Percentiles rank a stretch among this genome's conserved stretches.
Conservation (phyloP, 2,797 vertebrate species). For the Synanceia verrucosa region DNA sequence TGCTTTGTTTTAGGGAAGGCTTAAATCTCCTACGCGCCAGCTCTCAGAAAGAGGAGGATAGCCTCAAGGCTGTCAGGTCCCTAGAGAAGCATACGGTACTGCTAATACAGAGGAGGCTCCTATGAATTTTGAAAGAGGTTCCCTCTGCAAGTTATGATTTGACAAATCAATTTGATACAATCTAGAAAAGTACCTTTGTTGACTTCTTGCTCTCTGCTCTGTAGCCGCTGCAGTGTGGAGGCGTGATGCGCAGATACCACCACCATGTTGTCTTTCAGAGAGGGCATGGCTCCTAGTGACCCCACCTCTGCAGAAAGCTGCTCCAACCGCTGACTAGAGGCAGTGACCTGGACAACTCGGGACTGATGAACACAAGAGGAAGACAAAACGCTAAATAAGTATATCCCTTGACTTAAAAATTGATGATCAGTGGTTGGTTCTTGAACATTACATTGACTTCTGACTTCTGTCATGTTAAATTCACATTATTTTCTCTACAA, state of each 20-base stretch:
- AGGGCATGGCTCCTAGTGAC: constrained; percentile 68
- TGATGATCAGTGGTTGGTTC: constrained; percentile 2
- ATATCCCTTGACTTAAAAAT: neutral
- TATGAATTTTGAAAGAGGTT: neutral
- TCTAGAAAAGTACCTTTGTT: constrained; percentile 79
- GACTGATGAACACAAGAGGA: constrained; percentile 69
- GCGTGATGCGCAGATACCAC: constrained; percentile 76
- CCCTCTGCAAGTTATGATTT: neutral
- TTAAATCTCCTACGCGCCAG: constrained; percentile 24
- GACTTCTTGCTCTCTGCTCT: constrained; percentile 76
- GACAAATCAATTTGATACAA: neutral
- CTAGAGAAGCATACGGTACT: constrained; percentile 6
- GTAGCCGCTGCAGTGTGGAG: constrained; percentile 81
- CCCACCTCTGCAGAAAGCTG: constrained; percentile 72
- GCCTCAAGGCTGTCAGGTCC: constrained; percentile 1
- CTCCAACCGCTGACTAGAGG: constrained; percentile 78
- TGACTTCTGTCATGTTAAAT: neutral
- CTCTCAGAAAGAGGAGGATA: constrained; percentile 15
- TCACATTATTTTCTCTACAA: neutral
- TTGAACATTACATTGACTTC: neutral
- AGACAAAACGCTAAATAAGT: neutral
- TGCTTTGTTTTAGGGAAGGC: constrained; percentile 8
- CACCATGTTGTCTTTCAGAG: constrained; percentile 82
- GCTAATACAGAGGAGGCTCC: neutral
- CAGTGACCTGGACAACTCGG: constrained; percentile 75